These are phyloP conservation scores for Acholoe squamosa DNA, from an alignment of 2,888 invertebrate species.

Conservation along the genomic window DNA sequence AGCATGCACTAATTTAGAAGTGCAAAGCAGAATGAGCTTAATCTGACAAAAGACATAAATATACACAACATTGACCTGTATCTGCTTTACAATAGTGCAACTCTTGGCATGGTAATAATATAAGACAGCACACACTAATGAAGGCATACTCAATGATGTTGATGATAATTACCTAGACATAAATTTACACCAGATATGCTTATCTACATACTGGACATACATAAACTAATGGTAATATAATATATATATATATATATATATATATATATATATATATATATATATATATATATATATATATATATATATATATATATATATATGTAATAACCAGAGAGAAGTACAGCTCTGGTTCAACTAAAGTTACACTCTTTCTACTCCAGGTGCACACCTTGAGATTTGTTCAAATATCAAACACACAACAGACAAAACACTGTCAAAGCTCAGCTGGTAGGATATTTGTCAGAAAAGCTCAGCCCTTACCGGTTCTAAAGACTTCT, in stretches of 20 bases:
- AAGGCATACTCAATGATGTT: conserved; percentile 1
- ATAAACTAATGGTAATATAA: background rate
- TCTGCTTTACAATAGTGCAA: background rate
- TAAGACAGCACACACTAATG: background rate
- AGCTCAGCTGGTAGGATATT: background rate
- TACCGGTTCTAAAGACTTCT: background rate
- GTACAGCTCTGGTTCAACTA: background rate
- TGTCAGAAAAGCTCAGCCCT: background rate
- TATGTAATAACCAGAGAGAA: background rate
- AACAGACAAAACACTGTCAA: background rate
- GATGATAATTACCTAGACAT: conserved; percentile 11
- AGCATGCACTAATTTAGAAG: background rate
- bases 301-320: no score
- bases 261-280: no score
- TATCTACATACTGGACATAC: conserved; percentile 6
- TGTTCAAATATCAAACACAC: background rate
- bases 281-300: no score
- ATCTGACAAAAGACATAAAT: conserved; percentile 20
- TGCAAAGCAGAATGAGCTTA: background rate
- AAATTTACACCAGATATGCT: conserved; percentile 1
- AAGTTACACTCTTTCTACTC: background rate
- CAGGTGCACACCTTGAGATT: background rate
- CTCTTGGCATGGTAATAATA: background rate
- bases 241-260: no score
- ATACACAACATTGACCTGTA: background rate